Evolutionary conservation across 2,888 invertebrate species (phyloP).

Genomic region (Dysmachus trigonus): DNA sequence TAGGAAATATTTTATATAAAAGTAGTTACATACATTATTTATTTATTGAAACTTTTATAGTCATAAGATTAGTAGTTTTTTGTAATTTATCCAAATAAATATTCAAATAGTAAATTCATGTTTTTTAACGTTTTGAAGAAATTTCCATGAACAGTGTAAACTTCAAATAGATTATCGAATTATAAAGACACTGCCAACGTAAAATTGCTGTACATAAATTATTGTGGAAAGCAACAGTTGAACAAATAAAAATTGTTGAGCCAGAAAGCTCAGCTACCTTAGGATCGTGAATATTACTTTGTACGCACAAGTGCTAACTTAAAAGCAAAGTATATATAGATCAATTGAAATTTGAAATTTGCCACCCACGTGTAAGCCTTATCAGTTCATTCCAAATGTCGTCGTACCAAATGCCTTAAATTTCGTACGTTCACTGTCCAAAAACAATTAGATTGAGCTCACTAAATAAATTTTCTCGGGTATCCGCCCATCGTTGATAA

Average conservation of each 20-base stretch:
- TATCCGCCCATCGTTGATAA: neutral
- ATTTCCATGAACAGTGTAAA: neutral
- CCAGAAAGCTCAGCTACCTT: neutral
- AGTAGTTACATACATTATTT: no score
- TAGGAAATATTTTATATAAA: no score
- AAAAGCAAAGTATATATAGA: neutral
- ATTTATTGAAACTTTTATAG: no score
- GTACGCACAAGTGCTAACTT: neutral
- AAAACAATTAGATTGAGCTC: neutral
- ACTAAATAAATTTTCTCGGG: neutral
- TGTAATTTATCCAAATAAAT: no score
- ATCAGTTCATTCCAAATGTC: neutral
- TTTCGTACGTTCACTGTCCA: neutral
- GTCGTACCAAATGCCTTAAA: neutral
- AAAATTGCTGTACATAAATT: neutral
- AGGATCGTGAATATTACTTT: neutral
- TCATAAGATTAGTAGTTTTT: no score
- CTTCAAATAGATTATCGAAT: neutral
- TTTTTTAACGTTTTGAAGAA: no score
- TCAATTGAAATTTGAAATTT: neutral
- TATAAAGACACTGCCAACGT: neutral
- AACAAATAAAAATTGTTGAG: neutral
- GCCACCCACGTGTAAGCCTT: neutral
- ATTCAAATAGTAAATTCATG: no score
- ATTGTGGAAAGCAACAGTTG: neutral